phyloP scores from a whole-genome alignment of 2,888 invertebrate species.

The Dolomedes plantarius region DNA sequence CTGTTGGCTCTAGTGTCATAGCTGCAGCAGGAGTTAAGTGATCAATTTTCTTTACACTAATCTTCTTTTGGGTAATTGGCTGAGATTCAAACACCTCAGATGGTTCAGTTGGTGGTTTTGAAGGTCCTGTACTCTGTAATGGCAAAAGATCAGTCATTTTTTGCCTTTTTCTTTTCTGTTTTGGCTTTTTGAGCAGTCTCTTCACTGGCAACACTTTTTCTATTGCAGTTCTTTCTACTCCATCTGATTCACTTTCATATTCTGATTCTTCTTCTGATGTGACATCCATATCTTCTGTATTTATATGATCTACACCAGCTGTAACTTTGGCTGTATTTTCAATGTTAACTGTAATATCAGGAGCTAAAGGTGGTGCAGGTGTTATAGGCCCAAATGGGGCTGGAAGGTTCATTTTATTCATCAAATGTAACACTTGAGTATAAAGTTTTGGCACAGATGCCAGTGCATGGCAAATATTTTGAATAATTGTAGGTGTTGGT shows the following conservation, averaged over 20 bases:
- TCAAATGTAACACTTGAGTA: conserved; percentile 85
- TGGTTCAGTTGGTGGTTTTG: conserved; percentile 75
- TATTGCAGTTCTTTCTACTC: background rate
- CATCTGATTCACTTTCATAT: conserved; percentile 82
- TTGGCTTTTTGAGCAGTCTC: conserved; percentile 78
- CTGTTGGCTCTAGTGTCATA: conserved; percentile 23
- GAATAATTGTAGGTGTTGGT: conserved; percentile 83
- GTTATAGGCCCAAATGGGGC: conserved; percentile 83
- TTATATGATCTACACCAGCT: conserved; percentile 4
- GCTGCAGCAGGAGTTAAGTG: conserved; percentile 14
- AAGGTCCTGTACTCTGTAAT: conserved; percentile 73
- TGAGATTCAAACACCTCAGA: conserved; percentile 80
- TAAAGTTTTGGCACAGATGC: conserved; percentile 88
- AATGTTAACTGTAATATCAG: conserved; percentile 11
- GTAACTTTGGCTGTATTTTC: background rate
- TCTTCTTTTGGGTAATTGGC: conserved; percentile 57
- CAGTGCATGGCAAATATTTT: conserved; percentile 87
- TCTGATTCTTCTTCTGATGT: conserved; percentile 81
- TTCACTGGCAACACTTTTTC: conserved; percentile 78
- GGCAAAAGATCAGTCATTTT: conserved; percentile 75
- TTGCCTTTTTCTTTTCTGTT: conserved; percentile 79
- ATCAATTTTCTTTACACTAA: conserved; percentile 49
- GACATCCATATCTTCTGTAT: conserved; percentile 62
- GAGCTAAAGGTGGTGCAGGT: conserved; percentile 61
- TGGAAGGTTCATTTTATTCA: conserved; percentile 95